Evolutionary conservation across 1,140 invertebrate genomes (phyloP).

Genomic region (Conus ventricosus): DNA sequence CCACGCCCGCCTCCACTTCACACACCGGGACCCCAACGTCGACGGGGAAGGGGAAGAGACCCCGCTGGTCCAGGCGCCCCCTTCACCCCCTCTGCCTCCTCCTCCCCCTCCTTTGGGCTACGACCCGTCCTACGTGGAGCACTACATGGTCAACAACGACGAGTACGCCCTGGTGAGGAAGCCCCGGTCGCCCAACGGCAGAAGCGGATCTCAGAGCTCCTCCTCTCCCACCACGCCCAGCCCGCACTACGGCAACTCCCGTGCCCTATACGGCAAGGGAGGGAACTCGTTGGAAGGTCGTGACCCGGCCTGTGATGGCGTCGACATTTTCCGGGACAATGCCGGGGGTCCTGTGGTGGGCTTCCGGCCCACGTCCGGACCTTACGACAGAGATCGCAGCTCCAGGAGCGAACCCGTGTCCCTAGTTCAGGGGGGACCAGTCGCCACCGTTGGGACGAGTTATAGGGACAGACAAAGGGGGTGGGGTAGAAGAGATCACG

Average conservation of each 20-base stretch:
- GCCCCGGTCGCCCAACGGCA: neutral
- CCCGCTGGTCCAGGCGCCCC: neutral
- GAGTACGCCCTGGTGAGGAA: constrained; percentile 43
- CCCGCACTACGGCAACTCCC: neutral
- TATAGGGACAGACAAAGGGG: neutral
- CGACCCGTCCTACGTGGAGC: neutral
- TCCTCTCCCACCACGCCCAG: neutral
- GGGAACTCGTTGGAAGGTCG: neutral
- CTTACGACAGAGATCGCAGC: constrained; percentile 37
- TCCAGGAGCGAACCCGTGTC: constrained; percentile 18
- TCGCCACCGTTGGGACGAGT: constrained; percentile 20
- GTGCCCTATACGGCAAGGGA: neutral
- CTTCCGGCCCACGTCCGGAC: constrained; percentile 39
- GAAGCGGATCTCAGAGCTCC: neutral
- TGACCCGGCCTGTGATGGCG: constrained; percentile 1
- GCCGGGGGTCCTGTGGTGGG: constrained; percentile 3
- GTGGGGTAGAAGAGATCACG: too few relatives aligned
- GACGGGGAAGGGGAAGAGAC: neutral
- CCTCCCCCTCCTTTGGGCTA: neutral
- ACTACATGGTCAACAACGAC: constrained; percentile 43
- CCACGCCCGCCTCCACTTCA: neutral
- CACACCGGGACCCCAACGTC: too few relatives aligned
- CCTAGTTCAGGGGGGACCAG: constrained; percentile 4
- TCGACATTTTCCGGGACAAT: neutral
- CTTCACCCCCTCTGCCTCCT: neutral